Conservation (phyloP, 2,888 invertebrate species). For the Deilephila elpenor region DNA sequence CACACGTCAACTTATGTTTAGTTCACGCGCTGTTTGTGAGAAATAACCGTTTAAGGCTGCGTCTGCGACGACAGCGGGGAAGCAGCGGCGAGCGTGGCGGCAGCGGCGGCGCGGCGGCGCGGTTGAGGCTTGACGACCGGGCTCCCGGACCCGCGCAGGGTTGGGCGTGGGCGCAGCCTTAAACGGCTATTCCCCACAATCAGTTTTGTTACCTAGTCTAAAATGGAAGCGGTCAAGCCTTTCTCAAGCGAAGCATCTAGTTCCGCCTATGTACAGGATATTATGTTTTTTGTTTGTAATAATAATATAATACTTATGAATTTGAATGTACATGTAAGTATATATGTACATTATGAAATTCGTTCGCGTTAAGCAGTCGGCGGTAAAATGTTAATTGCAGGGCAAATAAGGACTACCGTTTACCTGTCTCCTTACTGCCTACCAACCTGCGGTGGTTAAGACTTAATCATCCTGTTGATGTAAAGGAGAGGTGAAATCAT, state of each 20-base stretch:
- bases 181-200: too few relatives aligned
- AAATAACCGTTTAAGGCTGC: too few relatives aligned
- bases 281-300: not conserved
- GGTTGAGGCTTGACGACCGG: too few relatives aligned
- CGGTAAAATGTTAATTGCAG: slow-evolving; percentile 70
- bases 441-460: slow-evolving; percentile 74
- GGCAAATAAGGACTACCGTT: slow-evolving; percentile 73
- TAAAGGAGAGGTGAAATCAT: slow-evolving; percentile 68
- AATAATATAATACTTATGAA: not conserved
- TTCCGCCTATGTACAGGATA: not conserved
- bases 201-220: too few relatives aligned
- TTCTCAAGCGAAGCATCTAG: not conserved
- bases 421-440: slow-evolving; percentile 78
- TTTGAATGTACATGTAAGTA: slow-evolving; percentile 5
- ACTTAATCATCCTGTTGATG: slow-evolving; percentile 57
- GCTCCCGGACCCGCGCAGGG: too few relatives aligned
- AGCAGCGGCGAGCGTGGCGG: too few relatives aligned
- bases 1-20: too few relatives aligned
- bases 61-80: too few relatives aligned
- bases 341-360: slow-evolving; percentile 2
- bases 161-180: too few relatives aligned
- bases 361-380: slow-evolving; percentile 40
- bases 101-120: too few relatives aligned
- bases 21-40: too few relatives aligned
- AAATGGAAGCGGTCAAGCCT: not conserved